phyloP scores from a whole-genome alignment of 2,113 vertebrate genomes.

The Cavia porcellus region DNA sequence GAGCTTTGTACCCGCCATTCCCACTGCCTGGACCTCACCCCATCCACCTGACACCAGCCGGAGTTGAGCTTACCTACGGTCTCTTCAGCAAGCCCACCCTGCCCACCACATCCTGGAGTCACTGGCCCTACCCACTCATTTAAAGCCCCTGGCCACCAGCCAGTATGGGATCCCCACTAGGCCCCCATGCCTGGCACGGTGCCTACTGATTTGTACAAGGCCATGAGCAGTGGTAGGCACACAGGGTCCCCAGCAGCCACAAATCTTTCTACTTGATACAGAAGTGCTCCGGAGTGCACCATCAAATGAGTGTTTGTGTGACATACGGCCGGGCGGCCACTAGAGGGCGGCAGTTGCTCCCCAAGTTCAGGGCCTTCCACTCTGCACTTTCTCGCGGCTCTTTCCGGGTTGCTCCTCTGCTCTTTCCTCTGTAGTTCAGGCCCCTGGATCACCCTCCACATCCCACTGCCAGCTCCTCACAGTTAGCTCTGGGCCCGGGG shows the following conservation, averaged over 20 bases:
- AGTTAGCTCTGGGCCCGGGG: background rate
- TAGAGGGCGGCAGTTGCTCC: background rate
- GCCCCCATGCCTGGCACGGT: rapidly evolving
- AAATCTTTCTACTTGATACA: background rate
- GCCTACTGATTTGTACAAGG: background rate
- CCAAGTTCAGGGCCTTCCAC: rapidly evolving
- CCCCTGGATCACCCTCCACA: background rate
- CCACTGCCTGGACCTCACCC: background rate
- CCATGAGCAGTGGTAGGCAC: background rate
- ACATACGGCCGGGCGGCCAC: background rate
- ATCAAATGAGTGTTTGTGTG: background rate
- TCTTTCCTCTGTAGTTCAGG: background rate
- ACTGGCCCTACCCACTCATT: background rate
- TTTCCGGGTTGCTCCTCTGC: background rate
- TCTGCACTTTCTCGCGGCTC: background rate
- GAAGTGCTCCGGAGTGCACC: rapidly evolving
- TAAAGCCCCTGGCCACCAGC: background rate
- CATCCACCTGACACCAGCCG: too few species aligned
- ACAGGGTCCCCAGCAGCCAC: background rate
- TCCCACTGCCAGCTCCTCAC: background rate
- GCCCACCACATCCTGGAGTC: background rate
- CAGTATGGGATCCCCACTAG: background rate
- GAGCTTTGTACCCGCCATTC: background rate
- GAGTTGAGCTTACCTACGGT: background rate
- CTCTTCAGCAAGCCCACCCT: background rate